phyloP scores from a whole-genome alignment of 1,140 invertebrate species.

The Papilio glaucus region DNA sequence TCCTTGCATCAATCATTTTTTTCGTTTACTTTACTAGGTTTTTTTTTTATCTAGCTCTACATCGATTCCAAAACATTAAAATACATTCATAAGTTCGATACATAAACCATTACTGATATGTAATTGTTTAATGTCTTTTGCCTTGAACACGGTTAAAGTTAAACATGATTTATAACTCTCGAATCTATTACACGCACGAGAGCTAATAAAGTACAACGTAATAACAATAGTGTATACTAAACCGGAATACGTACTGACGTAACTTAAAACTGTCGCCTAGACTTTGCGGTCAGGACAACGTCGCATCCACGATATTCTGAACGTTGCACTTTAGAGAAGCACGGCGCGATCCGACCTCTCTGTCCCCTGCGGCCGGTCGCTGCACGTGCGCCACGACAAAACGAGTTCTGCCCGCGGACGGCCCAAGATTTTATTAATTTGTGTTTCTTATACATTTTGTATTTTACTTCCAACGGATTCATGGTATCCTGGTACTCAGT shows the following conservation, averaged over 20 bases:
- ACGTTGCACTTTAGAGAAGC: constrained; percentile 59
- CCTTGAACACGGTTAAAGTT: neutral
- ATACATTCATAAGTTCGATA: too few relatives aligned
- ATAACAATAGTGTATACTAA: constrained; percentile 52
- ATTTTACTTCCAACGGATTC: constrained; percentile 58
- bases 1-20: too few relatives aligned
- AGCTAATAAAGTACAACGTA: constrained; percentile 39
- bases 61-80: too few relatives aligned
- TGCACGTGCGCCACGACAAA: constrained; percentile 77
- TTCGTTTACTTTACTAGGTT: too few relatives aligned
- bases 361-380: constrained; percentile 60
- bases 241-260: constrained; percentile 51
- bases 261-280: constrained; percentile 51
- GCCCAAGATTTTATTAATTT: constrained; percentile 79
- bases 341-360: constrained; percentile 48
- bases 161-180: constrained; percentile 17
- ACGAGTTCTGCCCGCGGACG: constrained; percentile 70
- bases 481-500: constrained; percentile 62
- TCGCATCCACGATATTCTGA: constrained; percentile 62
- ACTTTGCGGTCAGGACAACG: constrained; percentile 52
- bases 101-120: neutral
- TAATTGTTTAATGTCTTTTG: neutral
- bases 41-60: too few relatives aligned
- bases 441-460: constrained; percentile 72
- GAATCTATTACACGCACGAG: constrained; percentile 31